Evolutionary conservation across 2,797 vertebrate species (phyloP).

Genomic region (Champsocephalus esox): DNA sequence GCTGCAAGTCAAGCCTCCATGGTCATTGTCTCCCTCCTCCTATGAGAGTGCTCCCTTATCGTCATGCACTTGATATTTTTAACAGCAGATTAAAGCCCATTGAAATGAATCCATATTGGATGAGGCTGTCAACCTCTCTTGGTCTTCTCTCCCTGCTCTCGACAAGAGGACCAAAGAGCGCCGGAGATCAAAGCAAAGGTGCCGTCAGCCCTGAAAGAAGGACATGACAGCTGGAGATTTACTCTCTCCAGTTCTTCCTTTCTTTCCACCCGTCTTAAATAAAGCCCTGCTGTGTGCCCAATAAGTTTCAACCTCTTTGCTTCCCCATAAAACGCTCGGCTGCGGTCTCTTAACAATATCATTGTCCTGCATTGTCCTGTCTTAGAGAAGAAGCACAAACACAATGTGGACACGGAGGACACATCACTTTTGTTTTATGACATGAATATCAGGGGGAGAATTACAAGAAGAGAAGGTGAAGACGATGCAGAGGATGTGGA

Average conservation of each 20-base stretch:
- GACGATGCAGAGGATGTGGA: slow-evolving; percentile 33
- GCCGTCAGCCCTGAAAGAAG: slow-evolving; percentile 60
- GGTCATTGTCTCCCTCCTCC: slow-evolving; percentile 9
- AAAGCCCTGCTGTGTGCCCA: slow-evolving; percentile 25
- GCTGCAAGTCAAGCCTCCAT: slow-evolving; percentile 3
- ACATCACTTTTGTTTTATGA: slow-evolving; percentile 54
- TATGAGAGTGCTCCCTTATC: slow-evolving; percentile 1
- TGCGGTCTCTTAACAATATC: slow-evolving; percentile 22
- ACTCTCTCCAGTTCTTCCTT: slow-evolving; percentile 46
- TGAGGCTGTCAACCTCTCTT: slow-evolving; percentile 51
- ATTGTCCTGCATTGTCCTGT: slow-evolving; percentile 16
- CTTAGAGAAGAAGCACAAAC: slow-evolving; percentile 31
- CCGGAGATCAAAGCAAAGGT: slow-evolving; percentile 67
- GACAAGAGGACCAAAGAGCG: slow-evolving; percentile 38
- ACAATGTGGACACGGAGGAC: slow-evolving; percentile 25
- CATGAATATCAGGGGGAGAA: slow-evolving; percentile 11
- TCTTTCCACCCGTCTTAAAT: slow-evolving; percentile 23
- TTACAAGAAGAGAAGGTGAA: slow-evolving; percentile 41
- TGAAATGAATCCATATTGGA: slow-evolving; percentile 69
- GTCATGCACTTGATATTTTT: slow-evolving; percentile 40
- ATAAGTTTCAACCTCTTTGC: slow-evolving; percentile 29
- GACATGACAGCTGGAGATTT: slow-evolving; percentile 47
- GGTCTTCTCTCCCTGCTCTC: slow-evolving; percentile 42
- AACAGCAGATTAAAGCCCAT: slow-evolving; percentile 48
- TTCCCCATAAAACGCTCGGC: slow-evolving; percentile 19